A percentile compares a stretch with the other conserved stretches of the same genome.
phyloP scores from a whole-genome alignment of 2,888 invertebrate species.

The Coleophora deauratella region DNA sequence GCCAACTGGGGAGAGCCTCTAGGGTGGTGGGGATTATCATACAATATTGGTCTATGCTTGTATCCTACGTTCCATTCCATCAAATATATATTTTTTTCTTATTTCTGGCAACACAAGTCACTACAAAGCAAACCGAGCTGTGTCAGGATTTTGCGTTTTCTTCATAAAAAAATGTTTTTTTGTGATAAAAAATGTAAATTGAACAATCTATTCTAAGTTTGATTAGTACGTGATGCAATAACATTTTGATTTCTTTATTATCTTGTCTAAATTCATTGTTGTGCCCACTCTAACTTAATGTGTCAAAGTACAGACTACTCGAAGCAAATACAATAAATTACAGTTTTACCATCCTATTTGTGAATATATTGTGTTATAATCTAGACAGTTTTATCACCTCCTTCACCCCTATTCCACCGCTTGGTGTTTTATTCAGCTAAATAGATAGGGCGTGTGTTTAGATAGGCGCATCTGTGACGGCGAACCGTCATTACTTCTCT shows the following conservation, averaged over 20 bases:
- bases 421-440: conserved; percentile 12
- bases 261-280: conserved; percentile 13
- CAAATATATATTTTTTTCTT: background rate
- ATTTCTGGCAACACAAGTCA: conserved; percentile 32
- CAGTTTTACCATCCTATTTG: conserved; percentile 35
- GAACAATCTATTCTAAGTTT: conserved; percentile 21
- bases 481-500: conserved; percentile 31
- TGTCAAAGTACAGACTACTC: conserved; percentile 56
- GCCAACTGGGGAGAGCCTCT: too few species aligned
- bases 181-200: conserved; percentile 43
- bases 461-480: conserved; percentile 44
- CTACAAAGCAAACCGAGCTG: conserved; percentile 68
- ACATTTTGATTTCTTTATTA: conserved; percentile 7
- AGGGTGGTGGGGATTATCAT: too few species aligned
- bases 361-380: conserved; percentile 25
- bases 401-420: conserved; percentile 13
- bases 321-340: conserved; percentile 49
- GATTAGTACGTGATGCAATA: conserved; percentile 24
- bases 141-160: conserved; percentile 63
- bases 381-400: conserved; percentile 20
- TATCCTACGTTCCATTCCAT: background rate
- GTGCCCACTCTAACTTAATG: conserved; percentile 38
- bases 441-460: conserved; percentile 33
- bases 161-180: conserved; percentile 36
- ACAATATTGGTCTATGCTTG: background rate